Base-by-base conservation (phyloP, 2,797 vertebrate genomes). In the Sebastes wilsoni region DNA sequence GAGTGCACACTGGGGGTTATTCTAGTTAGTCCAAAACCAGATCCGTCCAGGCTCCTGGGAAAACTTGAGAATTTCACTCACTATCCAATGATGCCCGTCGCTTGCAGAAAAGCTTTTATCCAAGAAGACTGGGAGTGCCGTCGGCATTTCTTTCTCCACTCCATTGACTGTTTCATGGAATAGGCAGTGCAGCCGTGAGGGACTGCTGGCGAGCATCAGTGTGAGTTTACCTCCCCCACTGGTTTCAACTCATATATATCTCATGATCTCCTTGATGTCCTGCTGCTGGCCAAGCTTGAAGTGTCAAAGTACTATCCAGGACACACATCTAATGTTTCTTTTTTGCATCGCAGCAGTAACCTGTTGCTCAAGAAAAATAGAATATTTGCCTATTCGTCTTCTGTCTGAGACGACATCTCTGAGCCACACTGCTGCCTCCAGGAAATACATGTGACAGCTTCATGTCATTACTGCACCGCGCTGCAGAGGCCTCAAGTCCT, bases 151-250 rank as follows among this genome's bases (percentile, higher is more conserved):
- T 54, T 75, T 80, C 80, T 77, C 59, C 79, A 49, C 78, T 72
- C 56, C 72, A 78, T 77, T 79, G 77, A 84, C 81, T 72, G 74
- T 76, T 89, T 90, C 73, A 62, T 75, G 76, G 75, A 74, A 78
- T 61, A 66, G 78, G 87, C 79, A 62, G 61, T 3, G 66, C 2
- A 42, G 79, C 83, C 77, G 13, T 18, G 1, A 81, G 85, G 77
- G 86, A 81, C 72, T 59, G 74, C 83, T 54, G 82, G 54, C 2
- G 56, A 77, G 76, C 72, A 72, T 74, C 75, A 55, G 70, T 56
- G 52, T 56, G 78, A 78, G 59, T 54, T 56, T 42, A 56, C 58
- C 22, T 38, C 9, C 32, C 56, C 14, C 14, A 55, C 54, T 1
- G 25, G 9, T n/a, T 56, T 76, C 62, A 67, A 58, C 69, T 81